Evolutionary conservation across 2,888 invertebrate species (phyloP), one percentile per base, ranked within the genome.

Genomic region (Gandaritis pyraliata): DNA sequence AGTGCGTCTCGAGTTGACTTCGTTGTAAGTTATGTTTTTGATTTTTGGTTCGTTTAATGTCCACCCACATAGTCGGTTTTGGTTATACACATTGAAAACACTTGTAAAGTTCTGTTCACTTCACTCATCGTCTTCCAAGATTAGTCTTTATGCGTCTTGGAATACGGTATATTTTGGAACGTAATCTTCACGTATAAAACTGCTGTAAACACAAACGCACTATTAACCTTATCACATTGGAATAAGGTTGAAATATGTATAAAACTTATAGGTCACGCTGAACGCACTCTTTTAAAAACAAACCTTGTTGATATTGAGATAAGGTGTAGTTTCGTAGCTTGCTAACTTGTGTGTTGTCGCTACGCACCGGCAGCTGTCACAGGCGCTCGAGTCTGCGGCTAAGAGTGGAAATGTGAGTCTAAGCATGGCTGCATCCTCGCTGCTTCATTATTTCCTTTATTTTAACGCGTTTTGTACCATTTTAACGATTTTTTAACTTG

Each of bases 301-400:
- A 29, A 38, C 47, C 36, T 55, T 50, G 36, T 7, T 5, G 23
- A 1, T 30, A 5, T 52, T 55, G 45, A 39, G 48, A 59, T 63
- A 62, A 72, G 73, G 72, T 74, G 72, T 72, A 72, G 74, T 69
- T 78, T 80, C 76, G 68, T 76, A 78, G 88, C 88, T 89, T 88
- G 88, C 87, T 90, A 90, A 90, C 84, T 71, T 86, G 81, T 87
- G 87, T 90, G 81, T 88, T 88, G 87, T 89, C 84, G 88, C 84
- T 78, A 81, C 83, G 83, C 83, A 80, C 85, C 58, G 82, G 83
- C 91, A 91, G 92, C 88, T 92, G 81, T 85, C 92, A 75, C 91
- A 95, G 95, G 94, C 94, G 93, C 94, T 95, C 93, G 95, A 95
- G 94, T 94, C 93, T 83, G 93, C 93, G 77, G 92, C 93, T 87